Conservation (phyloP, 1,140 invertebrate species). For the Vanessa atalanta region DNA sequence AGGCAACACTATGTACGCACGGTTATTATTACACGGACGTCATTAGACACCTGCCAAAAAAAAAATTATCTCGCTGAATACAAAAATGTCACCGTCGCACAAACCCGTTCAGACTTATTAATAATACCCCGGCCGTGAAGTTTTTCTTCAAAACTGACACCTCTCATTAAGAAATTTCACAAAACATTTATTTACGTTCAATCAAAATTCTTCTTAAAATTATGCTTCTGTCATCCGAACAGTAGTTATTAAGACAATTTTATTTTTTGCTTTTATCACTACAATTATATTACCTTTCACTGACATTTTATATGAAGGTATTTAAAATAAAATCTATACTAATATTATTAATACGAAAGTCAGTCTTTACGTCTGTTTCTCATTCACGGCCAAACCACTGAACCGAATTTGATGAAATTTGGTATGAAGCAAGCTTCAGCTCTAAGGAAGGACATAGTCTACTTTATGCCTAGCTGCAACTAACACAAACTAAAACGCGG, state of each 20-base stretch:
- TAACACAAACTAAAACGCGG: too few species aligned
- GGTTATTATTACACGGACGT: background rate
- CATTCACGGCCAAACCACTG: too few species aligned
- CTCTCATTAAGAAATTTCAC: slow-evolving; percentile 28
- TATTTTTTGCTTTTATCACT: background rate
- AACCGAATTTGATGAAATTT: too few species aligned
- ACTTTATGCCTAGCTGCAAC: too few species aligned
- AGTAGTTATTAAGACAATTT: background rate
- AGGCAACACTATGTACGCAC: too few species aligned
- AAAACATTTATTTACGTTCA: slow-evolving; percentile 16
- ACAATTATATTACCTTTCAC: background rate
- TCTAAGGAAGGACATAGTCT: too few species aligned
- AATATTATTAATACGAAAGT: too few species aligned
- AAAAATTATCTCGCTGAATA: slow-evolving; percentile 17
- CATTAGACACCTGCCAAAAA: slow-evolving; percentile 30
- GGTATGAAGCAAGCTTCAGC: too few species aligned
- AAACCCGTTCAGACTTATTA: slow-evolving; percentile 29
- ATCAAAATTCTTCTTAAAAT: slow-evolving; percentile 11
- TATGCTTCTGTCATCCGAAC: background rate
- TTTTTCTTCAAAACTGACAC: slow-evolving; percentile 21
- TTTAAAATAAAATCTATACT: background rate
- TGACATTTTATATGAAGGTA: background rate
- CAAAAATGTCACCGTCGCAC: slow-evolving; percentile 7
- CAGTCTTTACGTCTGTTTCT: too few species aligned
- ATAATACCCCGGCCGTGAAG: slow-evolving; percentile 2